Conservation (phyloP, 1,140 invertebrate species). For the Hydropsyche tenuis region DNA sequence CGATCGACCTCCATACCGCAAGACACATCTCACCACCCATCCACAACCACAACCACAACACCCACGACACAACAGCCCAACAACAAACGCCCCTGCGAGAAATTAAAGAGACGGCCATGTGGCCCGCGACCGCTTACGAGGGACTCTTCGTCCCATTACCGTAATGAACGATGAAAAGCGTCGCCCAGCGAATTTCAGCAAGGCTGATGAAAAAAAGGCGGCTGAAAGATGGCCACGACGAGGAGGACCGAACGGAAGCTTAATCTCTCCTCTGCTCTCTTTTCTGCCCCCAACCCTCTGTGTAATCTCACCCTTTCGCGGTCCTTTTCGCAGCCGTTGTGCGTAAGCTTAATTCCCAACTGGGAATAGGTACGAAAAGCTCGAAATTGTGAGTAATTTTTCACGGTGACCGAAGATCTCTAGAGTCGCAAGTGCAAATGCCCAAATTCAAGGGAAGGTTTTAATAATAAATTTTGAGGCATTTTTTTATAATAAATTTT, state of each 20-base stretch:
- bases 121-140: neutral
- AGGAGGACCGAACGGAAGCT: neutral
- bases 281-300: neutral
- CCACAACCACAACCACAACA: no score
- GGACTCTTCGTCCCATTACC: slow-evolving; percentile 22
- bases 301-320: neutral
- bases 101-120: slow-evolving; percentile 28
- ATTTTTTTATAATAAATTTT: no score
- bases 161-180: slow-evolving; percentile 34
- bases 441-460: neutral
- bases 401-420: slow-evolving; percentile 6
- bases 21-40: no score
- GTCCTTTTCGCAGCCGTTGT: neutral
- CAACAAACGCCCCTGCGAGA: neutral
- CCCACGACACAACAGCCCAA: neutral
- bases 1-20: no score
- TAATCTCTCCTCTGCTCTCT: slow-evolving; percentile 25
- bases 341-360: slow-evolving; percentile 19
- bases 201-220: slow-evolving; percentile 27
- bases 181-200: neutral
- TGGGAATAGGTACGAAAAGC: neutral
- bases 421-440: neutral
- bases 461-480: no score
- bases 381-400: slow-evolving; percentile 30
- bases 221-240: slow-evolving; percentile 34